phyloP scores from a whole-genome alignment of 2,797 vertebrate species.

The Serranus cabrilla region DNA sequence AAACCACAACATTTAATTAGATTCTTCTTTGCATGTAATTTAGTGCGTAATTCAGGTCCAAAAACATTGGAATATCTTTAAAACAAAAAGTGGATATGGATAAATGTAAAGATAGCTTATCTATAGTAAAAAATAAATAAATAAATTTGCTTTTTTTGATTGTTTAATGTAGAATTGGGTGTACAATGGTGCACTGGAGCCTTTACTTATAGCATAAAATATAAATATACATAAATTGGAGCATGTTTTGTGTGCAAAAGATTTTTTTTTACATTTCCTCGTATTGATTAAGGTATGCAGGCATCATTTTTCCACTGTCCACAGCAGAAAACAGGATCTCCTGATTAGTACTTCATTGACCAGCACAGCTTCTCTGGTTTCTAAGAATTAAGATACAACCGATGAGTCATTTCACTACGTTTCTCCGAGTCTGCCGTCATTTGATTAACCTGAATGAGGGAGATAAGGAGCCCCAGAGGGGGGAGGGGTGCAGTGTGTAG shows the following conservation, averaged over 20 bases:
- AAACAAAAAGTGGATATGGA: too few relatives aligned
- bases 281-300: constrained; percentile 3
- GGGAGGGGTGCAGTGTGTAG: too few relatives aligned
- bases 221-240: too few relatives aligned
- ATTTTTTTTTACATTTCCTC: not conserved
- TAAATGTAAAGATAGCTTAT: too few relatives aligned
- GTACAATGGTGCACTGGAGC: too few relatives aligned
- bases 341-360: not conserved
- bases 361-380: not conserved
- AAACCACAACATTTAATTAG: not conserved
- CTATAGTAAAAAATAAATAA: too few relatives aligned
- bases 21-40: accelerated
- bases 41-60: not conserved
- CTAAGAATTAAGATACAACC: constrained; percentile 11
- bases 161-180: too few relatives aligned
- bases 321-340: constrained; percentile 11
- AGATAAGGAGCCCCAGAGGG: not conserved
- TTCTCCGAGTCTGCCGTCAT: not conserved
- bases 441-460: constrained; percentile 3
- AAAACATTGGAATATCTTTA: not conserved
- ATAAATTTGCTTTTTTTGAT: too few relatives aligned
- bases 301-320: not conserved
- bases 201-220: too few relatives aligned
- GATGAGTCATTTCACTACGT: constrained; percentile 2
- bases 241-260: too few relatives aligned